Percentiles rank a stretch among this genome's conserved stretches.
Evolutionary conservation across 2,113 vertebrate species (phyloP).

Genomic region (Ciconia stormi): DNA sequence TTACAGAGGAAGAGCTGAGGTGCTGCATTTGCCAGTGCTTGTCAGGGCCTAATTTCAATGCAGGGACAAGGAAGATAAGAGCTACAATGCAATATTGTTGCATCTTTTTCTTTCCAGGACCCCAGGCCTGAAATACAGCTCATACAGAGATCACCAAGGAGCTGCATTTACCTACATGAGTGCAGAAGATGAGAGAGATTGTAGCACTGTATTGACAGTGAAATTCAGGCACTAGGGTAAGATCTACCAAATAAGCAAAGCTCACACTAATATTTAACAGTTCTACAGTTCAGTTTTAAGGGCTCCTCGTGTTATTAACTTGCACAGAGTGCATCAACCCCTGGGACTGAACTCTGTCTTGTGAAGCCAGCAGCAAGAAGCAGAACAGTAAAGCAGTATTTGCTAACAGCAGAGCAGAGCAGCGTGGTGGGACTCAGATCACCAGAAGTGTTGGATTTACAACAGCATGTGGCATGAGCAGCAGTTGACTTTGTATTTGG

Average conservation of each 20-base stretch:
- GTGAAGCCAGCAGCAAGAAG: neutral
- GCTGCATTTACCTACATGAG: neutral
- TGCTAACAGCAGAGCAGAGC: neutral
- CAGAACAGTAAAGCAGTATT: neutral
- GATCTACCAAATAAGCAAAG: neutral
- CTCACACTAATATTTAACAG: neutral
- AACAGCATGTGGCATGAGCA: neutral
- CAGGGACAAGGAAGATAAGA: neutral
- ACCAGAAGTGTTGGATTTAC: neutral
- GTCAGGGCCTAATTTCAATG: neutral
- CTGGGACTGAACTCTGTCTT: neutral
- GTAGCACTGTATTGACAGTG: neutral
- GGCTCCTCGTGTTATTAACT: neutral
- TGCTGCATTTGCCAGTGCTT: neutral
- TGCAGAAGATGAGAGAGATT: neutral
- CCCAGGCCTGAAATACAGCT: neutral
- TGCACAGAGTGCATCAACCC: neutral
- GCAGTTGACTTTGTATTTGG: neutral
- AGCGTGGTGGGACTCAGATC: neutral
- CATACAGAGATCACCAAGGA: neutral
- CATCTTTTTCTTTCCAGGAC: neutral
- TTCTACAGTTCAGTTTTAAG: neutral
- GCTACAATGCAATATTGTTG: neutral
- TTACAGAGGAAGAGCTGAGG: neutral
- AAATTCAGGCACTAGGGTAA: neutral